A percentile compares a stretch with the other conserved stretches of the same genome.
These are phyloP conservation scores for Takifugu flavidus DNA, from an alignment of 2,113 vertebrate species.

Conservation along the genomic window DNA sequence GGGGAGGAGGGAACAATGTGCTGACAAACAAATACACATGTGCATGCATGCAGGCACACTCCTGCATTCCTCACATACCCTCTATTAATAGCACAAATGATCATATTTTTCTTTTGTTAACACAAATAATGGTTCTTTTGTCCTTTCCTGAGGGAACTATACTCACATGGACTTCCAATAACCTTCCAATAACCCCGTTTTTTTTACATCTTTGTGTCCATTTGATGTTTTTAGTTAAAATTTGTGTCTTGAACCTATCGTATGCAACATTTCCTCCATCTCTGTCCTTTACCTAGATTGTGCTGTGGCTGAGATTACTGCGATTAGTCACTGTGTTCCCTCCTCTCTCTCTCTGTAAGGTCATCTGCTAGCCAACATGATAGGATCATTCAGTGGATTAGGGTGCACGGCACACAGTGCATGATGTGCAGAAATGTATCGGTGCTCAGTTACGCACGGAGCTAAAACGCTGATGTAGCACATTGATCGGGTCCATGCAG, in stretches of 20 bases:
- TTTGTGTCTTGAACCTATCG: neutral
- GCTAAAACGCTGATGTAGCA: neutral
- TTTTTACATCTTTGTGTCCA: neutral
- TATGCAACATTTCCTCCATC: neutral
- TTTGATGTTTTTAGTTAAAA: neutral
- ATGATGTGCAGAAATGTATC: neutral
- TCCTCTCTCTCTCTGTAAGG: constrained; percentile 49
- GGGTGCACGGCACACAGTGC: constrained; percentile 31
- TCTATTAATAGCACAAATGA: constrained; percentile 19
- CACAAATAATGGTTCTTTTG: too few relatives aligned
- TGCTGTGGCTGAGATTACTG: constrained; percentile 52
- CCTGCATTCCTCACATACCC: constrained; percentile 58
- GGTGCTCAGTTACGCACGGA: constrained; percentile 37
- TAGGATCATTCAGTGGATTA: constrained; percentile 62
- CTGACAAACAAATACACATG: constrained; percentile 44
- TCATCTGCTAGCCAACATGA: constrained; percentile 46
- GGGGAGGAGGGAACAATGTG: constrained; percentile 36
- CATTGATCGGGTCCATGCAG: neutral
- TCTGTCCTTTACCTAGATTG: constrained; percentile 9
- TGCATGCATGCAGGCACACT: constrained; percentile 24
- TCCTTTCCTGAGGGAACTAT: too few relatives aligned
- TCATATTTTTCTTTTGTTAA: too few relatives aligned
- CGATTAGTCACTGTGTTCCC: constrained; percentile 45
- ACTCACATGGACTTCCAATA: too few relatives aligned
- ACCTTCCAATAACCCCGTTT: too few relatives aligned